These are phyloP conservation scores for Crocallis elinguaria DNA, from an alignment of 2,888 invertebrate genomes.

Conservation along the genomic window DNA sequence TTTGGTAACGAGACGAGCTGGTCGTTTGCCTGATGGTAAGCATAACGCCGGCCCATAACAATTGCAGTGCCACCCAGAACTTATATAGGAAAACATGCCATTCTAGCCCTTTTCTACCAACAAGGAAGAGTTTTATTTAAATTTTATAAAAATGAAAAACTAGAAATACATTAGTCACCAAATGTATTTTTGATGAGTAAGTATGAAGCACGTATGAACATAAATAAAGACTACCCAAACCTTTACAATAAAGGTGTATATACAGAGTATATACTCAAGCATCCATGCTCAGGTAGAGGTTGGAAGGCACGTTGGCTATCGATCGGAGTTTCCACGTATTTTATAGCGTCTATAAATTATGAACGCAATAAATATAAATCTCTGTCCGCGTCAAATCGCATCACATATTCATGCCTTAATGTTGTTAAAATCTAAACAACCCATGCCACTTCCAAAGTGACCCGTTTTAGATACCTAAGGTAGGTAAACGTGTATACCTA, in stretches of 20 bases:
- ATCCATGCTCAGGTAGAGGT: slow-evolving; percentile 47
- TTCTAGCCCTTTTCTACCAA: too few species aligned
- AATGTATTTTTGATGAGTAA: too few species aligned
- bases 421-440: slow-evolving; percentile 67
- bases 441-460: slow-evolving; percentile 49
- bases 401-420: slow-evolving; percentile 71
- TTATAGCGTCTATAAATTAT: slow-evolving; percentile 76
- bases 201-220: not conserved
- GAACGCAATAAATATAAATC: slow-evolving; percentile 79
- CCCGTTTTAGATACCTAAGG: slow-evolving; percentile 40
- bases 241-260: slow-evolving; percentile 10
- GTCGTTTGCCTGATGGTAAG: too few species aligned
- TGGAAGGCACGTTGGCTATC: slow-evolving; percentile 46
- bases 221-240: not conserved
- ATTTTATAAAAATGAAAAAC: too few species aligned
- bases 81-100: too few species aligned
- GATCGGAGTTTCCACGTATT: slow-evolving; percentile 71
- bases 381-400: slow-evolving; percentile 73
- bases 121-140: too few species aligned
- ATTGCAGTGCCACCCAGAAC: too few species aligned
- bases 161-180: too few species aligned
- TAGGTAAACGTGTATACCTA: slow-evolving; percentile 1
- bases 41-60: too few species aligned
- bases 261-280: slow-evolving; percentile 24
- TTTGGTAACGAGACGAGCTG: too few species aligned